A percentile compares a stretch with the other conserved stretches of the same genome.
Conservation (phyloP, 1,140 invertebrate species). For the Gryon sp. region DNA sequence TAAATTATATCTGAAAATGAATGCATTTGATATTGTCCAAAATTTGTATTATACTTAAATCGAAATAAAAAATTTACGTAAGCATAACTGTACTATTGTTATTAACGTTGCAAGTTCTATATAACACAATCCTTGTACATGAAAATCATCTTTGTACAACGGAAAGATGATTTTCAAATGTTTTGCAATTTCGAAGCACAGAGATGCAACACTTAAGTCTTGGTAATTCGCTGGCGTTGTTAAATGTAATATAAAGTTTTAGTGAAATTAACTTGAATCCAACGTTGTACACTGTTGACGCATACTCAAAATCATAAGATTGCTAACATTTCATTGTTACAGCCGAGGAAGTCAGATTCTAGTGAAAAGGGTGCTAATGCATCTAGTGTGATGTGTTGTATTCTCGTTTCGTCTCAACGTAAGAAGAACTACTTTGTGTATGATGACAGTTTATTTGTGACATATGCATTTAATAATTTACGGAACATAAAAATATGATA, state of each 20-base stretch:
- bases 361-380: slow-evolving; percentile 47
- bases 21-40: no score
- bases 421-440: no score
- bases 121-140: no score
- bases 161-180: slow-evolving; percentile 31
- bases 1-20: no score
- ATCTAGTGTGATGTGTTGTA: slow-evolving; percentile 34
- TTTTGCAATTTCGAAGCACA: slow-evolving; percentile 33
- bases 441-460: slow-evolving; percentile 34
- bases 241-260: slow-evolving; percentile 39
- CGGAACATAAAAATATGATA: no score
- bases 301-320: slow-evolving; percentile 44
- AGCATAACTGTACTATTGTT: no score
- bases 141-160: no score
- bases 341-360: slow-evolving; percentile 49
- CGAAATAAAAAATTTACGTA: no score
- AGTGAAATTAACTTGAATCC: slow-evolving; percentile 54
- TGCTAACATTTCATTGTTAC: slow-evolving; percentile 53
- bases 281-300: slow-evolving; percentile 28
- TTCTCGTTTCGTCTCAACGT: slow-evolving; percentile 36
- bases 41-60: no score
- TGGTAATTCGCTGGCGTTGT: slow-evolving; percentile 35
- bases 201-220: slow-evolving; percentile 43
- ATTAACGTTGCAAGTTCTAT: no score
- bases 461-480: no score